Evolutionary conservation across 2,113 vertebrate species (phyloP).

Genomic region (Glaucidium brasilianum): DNA sequence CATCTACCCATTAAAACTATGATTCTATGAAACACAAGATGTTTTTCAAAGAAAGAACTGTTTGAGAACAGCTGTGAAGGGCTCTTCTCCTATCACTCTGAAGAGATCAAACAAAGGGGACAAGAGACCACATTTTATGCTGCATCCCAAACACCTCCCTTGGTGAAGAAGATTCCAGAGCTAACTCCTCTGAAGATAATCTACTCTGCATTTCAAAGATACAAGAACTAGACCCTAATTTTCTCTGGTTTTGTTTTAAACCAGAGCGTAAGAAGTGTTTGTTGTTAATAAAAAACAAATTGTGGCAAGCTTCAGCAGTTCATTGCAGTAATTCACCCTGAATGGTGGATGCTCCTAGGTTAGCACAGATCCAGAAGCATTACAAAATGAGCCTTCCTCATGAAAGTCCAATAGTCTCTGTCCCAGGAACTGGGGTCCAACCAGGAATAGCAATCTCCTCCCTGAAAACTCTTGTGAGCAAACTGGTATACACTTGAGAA

Average conservation of each 20-base stretch:
- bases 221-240: not conserved
- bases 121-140: no score
- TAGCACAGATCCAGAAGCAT: fast-evolving
- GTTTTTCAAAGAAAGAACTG: not conserved
- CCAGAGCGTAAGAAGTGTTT: fast-evolving
- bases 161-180: not conserved
- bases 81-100: not conserved
- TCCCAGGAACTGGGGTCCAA: not conserved
- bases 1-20: not conserved
- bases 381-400: not conserved
- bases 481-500: not conserved
- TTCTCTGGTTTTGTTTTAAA: not conserved
- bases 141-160: not conserved
- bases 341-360: not conserved
- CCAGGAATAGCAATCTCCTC: not conserved
- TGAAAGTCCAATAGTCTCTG: not conserved
- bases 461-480: not conserved
- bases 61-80: not conserved
- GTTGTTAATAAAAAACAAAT: not conserved
- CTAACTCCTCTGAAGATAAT: not conserved
- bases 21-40: not conserved
- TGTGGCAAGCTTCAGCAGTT: not conserved
- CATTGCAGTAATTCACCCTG: not conserved
- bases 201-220: not conserved
- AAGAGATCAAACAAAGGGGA: not conserved